A percentile compares a stretch with the other conserved stretches of the same genome.
Conservation (phyloP, 2,113 vertebrate species). For the Ophiodon elongatus region DNA sequence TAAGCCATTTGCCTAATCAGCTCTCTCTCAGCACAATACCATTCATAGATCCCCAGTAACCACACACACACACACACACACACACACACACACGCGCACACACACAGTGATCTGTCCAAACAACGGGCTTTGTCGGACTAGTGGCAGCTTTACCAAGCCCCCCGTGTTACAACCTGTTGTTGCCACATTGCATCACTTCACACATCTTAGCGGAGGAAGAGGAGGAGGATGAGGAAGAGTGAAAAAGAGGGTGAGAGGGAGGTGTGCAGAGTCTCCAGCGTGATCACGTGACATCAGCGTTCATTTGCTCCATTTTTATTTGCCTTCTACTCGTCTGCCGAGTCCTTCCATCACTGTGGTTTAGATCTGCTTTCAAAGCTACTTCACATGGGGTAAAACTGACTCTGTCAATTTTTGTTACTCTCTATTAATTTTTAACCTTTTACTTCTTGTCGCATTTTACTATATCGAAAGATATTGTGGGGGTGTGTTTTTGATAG, state of each 20-base stretch:
- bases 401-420: neutral
- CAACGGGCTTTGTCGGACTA: conserved; percentile 32
- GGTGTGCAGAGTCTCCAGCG: conserved; percentile 52
- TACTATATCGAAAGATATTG: neutral
- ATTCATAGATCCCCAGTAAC: conserved; percentile 48
- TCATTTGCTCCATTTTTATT: conserved; percentile 57
- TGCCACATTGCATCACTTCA: conserved; percentile 78
- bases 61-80: conserved; percentile 30
- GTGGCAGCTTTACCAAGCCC: conserved; percentile 55
- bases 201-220: conserved; percentile 51
- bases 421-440: neutral
- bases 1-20: conserved; percentile 74
- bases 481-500: neutral
- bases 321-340: conserved; percentile 17
- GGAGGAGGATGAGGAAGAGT: conserved; percentile 27
- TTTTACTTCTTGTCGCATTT: neutral
- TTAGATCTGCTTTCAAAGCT: conserved; percentile 46
- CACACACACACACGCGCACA: conserved; percentile 19
- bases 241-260: conserved; percentile 27
- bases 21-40: conserved; percentile 59
- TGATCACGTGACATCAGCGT: conserved; percentile 59
- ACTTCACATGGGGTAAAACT: neutral
- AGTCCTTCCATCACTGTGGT: conserved; percentile 24
- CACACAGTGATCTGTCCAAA: neutral
- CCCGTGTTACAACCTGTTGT: conserved; percentile 79